These are phyloP conservation scores for Periplaneta americana DNA, from an alignment of 1,140 invertebrate genomes.

Conservation along the genomic window DNA sequence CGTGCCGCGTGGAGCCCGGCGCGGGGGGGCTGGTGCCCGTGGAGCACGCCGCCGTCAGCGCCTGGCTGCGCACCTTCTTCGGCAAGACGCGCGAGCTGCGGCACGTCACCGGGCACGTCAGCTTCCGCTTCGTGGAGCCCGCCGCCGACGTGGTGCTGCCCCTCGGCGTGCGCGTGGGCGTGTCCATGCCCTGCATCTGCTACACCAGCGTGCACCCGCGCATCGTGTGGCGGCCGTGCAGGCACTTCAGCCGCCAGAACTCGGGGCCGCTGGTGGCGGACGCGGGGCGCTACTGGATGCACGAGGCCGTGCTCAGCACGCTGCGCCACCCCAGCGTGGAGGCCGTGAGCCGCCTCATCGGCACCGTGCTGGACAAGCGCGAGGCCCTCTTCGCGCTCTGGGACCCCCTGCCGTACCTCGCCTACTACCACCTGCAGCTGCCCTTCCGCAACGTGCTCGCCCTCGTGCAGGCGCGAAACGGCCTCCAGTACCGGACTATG, in stretches of 20 bases:
- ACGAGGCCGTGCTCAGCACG: constrained; percentile 43
- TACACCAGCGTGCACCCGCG: constrained; percentile 59
- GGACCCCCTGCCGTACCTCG: constrained; percentile 78
- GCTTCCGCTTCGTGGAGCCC: constrained; percentile 59
- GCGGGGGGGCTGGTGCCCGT: constrained; percentile 56
- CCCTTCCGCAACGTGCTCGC: constrained; percentile 55
- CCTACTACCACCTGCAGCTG: constrained; percentile 72
- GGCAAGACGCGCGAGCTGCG: constrained; percentile 49
- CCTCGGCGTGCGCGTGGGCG: constrained; percentile 64
- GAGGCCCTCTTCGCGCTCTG: constrained; percentile 73
- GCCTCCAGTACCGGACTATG: constrained; percentile 37
- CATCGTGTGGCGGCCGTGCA: constrained; percentile 54
- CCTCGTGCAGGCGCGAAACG: constrained; percentile 32
- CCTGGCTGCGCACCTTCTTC: constrained; percentile 68
- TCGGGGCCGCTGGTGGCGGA: constrained; percentile 42
- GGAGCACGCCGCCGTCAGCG: constrained; percentile 56
- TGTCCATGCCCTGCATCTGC: constrained; percentile 70
- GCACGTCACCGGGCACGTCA: constrained; percentile 65
- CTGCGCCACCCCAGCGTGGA: constrained; percentile 40
- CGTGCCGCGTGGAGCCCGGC: constrained; percentile 59
- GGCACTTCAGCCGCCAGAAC: constrained; percentile 50
- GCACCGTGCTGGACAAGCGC: constrained; percentile 61
- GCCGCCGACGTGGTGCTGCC: constrained; percentile 45
- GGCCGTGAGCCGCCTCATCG: constrained; percentile 49
- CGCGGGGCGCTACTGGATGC: constrained; percentile 43